Conservation (phyloP, 2,113 vertebrate genomes). For the Atrichornis clamosus region DNA sequence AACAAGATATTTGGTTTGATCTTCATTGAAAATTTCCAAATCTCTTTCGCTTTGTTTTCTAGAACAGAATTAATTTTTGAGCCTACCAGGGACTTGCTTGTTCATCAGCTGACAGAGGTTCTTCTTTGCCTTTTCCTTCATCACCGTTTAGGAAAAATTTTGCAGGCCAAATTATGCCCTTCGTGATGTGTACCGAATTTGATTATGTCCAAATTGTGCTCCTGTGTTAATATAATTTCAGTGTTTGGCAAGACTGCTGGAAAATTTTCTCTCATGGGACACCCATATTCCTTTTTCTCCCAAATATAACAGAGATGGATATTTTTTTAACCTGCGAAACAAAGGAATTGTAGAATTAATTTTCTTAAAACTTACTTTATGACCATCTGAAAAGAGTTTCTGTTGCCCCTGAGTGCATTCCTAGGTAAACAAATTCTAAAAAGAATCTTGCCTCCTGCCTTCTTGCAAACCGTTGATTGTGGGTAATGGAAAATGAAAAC, state of each 20-base stretch:
- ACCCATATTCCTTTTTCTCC: not conserved
- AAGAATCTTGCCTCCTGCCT: not conserved
- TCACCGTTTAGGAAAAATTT: not conserved
- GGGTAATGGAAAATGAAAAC: not conserved
- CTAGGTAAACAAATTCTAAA: not conserved
- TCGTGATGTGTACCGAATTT: not conserved
- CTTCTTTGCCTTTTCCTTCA: not conserved
- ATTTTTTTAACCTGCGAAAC: not conserved
- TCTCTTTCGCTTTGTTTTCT: slow-evolving; percentile 15
- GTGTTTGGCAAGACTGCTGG: not conserved
- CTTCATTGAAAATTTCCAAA: not conserved
- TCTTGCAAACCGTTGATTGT: not conserved
- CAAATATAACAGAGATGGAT: not conserved
- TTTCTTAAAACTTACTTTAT: not conserved
- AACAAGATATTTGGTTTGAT: slow-evolving; percentile 2
- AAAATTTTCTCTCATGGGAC: not conserved
- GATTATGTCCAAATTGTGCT: not conserved
- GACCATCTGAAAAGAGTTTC: not conserved
- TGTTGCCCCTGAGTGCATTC: not conserved
- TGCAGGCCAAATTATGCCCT: not conserved
- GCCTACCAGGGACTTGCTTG: not conserved
- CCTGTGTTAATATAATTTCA: not conserved
- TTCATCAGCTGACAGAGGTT: not conserved
- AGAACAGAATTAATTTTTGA: not conserved
- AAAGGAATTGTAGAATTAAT: not conserved